These are phyloP conservation scores for Zaprionus camerounensis DNA, from an alignment of 1,140 invertebrate genomes.

Conservation along the genomic window DNA sequence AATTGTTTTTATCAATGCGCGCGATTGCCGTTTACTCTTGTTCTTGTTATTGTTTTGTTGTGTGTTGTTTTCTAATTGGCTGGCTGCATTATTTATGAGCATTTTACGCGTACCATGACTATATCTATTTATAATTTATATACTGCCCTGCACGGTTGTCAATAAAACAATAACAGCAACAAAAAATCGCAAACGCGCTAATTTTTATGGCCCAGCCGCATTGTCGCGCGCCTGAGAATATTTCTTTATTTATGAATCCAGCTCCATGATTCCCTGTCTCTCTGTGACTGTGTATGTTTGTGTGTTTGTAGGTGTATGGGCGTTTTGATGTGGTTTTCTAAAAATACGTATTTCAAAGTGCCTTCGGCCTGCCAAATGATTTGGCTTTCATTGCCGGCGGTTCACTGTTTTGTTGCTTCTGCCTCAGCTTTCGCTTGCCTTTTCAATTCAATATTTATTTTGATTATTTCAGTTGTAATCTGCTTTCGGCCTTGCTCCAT, in stretches of 20 bases:
- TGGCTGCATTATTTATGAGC: constrained; percentile 62
- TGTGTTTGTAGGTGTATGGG: constrained; percentile 1
- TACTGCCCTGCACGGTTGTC: constrained; percentile 15
- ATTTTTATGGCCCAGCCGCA: constrained; percentile 60
- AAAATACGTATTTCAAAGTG: constrained; percentile 50
- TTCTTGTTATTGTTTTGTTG: constrained; percentile 9
- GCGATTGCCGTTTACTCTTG: constrained; percentile 4
- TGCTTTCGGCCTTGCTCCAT: constrained; percentile 32
- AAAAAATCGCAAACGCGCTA: constrained; percentile 54
- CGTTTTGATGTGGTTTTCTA: constrained; percentile 64
- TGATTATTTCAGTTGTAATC: constrained; percentile 52
- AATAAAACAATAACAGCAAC: constrained; percentile 10
- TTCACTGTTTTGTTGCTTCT: neutral
- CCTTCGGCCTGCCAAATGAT: constrained; percentile 28
- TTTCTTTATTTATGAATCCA: constrained; percentile 62
- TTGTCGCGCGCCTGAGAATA: constrained; percentile 56
- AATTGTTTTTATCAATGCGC: constrained; percentile 44
- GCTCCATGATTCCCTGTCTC: constrained; percentile 17
- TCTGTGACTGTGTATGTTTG: constrained; percentile 13
- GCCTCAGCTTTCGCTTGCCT: constrained; percentile 1
- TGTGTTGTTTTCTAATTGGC: constrained; percentile 61
- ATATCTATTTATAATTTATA: constrained; percentile 65
- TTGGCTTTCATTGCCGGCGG: constrained; percentile 21
- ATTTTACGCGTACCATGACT: constrained; percentile 44
- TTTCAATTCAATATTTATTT: constrained; percentile 56